phyloP scores from a whole-genome alignment of 92 coral and sea anemone genomes.

The Actinernus sp. region DNA sequence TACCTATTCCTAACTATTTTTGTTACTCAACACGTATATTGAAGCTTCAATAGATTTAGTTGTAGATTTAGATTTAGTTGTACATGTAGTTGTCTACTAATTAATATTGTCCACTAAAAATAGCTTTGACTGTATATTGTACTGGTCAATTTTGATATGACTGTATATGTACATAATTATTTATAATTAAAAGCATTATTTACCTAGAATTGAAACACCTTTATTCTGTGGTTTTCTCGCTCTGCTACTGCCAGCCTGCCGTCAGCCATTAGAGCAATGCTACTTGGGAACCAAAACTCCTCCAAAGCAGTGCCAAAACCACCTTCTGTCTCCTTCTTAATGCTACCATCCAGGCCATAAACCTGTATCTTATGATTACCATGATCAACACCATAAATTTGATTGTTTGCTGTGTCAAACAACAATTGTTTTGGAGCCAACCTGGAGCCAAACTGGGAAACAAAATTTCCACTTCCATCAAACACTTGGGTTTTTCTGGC shows the following conservation, averaged over 20 bases:
- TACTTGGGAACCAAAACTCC: constrained; percentile 74
- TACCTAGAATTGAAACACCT: constrained; percentile 70
- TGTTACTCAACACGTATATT: no score
- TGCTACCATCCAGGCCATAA: constrained; percentile 62
- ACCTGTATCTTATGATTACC: constrained; percentile 67
- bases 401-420: constrained; percentile 45
- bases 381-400: constrained; percentile 67
- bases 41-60: no score
- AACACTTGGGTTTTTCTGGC: constrained; percentile 55
- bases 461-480: constrained; percentile 59
- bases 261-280: constrained; percentile 64
- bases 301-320: constrained; percentile 67
- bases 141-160: no score
- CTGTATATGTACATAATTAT: no score
- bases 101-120: no score
- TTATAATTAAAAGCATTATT: no score
- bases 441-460: constrained; percentile 60
- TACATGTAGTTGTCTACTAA: no score
- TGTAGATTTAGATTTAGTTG: no score
- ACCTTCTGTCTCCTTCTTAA: constrained; percentile 63
- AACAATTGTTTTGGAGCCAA: constrained; percentile 51
- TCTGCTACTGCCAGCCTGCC: constrained; percentile 87
- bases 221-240: constrained; percentile 74
- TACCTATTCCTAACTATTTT: no score
- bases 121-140: no score